phyloP scores from a whole-genome alignment of 2,113 vertebrate genomes.

The Petromus typicus region DNA sequence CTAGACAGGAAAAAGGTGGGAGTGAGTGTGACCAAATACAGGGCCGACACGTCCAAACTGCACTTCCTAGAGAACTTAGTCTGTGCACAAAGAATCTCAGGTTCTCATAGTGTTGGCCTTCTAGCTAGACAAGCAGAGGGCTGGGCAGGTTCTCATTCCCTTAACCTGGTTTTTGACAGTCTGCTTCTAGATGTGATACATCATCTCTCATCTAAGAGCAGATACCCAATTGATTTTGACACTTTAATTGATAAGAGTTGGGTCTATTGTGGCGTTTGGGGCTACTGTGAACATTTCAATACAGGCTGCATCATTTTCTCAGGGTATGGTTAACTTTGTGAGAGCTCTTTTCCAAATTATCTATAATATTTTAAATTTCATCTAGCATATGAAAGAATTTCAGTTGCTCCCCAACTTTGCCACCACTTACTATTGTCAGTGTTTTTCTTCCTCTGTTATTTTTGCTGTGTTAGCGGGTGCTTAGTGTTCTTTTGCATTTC shows the following conservation, averaged over 20 bases:
- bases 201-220: background rate
- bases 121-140: background rate
- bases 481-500: background rate
- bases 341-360: conserved; percentile 25
- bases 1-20: background rate
- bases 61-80: background rate
- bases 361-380: background rate
- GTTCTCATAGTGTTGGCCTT: background rate
- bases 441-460: background rate
- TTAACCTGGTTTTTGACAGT: background rate
- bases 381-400: background rate
- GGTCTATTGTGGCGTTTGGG: background rate
- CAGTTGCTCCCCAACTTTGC: background rate
- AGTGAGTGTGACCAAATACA: background rate
- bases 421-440: background rate
- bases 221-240: background rate
- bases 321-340: background rate
- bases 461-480: background rate
- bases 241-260: background rate
- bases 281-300: background rate
- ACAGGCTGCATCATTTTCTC: background rate
- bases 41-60: background rate
- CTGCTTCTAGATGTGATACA: background rate
- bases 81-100: background rate
- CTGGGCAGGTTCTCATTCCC: background rate